Conservation (phyloP, 2,113 vertebrate genomes). For the Danio rerio region GRCz12tu NC_133181.1:37593501-37594000, state of each 20-base stretch:
- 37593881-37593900: slow-evolving; percentile 1
- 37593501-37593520: neutral
- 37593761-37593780: neutral
- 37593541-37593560: neutral
- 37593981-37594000: slow-evolving; percentile 35
- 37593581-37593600: neutral
- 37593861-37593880: slow-evolving; percentile 1
- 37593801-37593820: neutral
- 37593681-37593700: neutral
- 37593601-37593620: neutral
- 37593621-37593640: neutral
- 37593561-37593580: neutral
- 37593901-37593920: slow-evolving; percentile 14
- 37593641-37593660: neutral
- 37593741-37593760: neutral
- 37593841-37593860: neutral
- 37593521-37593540: too few relatives aligned
- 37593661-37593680: neutral
- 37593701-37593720: neutral
- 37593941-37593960: slow-evolving; percentile 32
- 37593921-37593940: slow-evolving; percentile 11
- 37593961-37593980: slow-evolving; percentile 44
- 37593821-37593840: neutral
- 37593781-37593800: neutral
- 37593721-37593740: neutral